Evolutionary conservation across 2,113 vertebrate genomes (phyloP), one percentile per base, ranked within the genome.

Genomic region (Aptenodytes forsteri): DNA sequence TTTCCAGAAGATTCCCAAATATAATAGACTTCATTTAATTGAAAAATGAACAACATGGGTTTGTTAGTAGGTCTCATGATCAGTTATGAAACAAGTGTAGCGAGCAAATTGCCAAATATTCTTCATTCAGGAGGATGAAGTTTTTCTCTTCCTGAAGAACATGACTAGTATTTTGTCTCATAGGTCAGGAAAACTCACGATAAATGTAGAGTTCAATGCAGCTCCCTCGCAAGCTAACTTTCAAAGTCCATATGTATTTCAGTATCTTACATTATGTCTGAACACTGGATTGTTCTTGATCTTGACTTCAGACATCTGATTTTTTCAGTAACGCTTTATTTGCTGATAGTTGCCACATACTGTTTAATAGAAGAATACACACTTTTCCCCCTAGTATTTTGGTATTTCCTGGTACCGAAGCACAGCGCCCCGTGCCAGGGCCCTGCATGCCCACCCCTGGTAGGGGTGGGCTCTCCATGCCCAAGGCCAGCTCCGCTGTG

Each of bases 1-100:
- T 86, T 92, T 83, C 77, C 65, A 46, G 79, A 69, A 81, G 82
- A 83, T 92, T 83, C 82, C 62, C 67, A 94, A 88, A 73, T 77
- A 87, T 61, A 95, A 90, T 80, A 62, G 90, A 77, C 62, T 69
- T 86, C 5, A 81, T 93, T 90, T 95, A 89, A 93, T 92, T 84
- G 65, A 93, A 92, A 89, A 72, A 72, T 30, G 4, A 79, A 79
- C 69, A 84, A 47, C 49, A 44, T 4, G 22, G 30, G 26, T 46
- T 96, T 95, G 56, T 95, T 75, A 81, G 62, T 70, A 36, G 46
- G 27, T 92, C 72, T 89, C 40, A 67, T 71, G 72, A 78, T 75
- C 46, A 23, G 42, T 87, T 87, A 87, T 12, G 34, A 90, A 93
- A 86, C 52, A 84, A 78, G 30, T 64, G 14, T 87, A 64, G 29